phyloP scores from a whole-genome alignment of 2,888 invertebrate genomes.

The Lydus trimaculatus region DNA sequence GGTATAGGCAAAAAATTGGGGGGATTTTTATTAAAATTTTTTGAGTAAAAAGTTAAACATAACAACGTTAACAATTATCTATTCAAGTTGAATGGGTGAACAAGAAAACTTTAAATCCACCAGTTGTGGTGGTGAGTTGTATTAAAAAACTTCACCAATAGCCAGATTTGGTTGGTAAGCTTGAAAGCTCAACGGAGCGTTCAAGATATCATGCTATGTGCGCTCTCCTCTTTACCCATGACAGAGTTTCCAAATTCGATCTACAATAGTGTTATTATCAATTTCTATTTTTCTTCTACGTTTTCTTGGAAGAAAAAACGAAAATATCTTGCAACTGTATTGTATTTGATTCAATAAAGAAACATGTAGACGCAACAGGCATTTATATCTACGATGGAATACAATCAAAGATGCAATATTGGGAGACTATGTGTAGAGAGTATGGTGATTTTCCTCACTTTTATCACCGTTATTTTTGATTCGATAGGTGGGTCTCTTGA shows the following conservation, averaged over 20 bases:
- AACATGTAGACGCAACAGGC: constrained; percentile 30
- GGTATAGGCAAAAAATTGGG: background rate
- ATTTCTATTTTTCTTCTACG: constrained; percentile 14
- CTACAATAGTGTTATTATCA: constrained; percentile 17
- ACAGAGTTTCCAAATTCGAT: constrained; percentile 39
- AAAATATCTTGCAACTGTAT: constrained; percentile 15
- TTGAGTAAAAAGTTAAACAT: background rate
- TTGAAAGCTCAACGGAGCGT: constrained; percentile 38
- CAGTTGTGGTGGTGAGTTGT: background rate
- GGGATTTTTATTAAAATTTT: background rate
- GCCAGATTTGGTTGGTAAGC: constrained; percentile 35
- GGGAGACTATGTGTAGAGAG: no score
- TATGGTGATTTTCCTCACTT: no score
- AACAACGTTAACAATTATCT: background rate
- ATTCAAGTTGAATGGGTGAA: background rate
- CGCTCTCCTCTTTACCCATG: constrained; percentile 34
- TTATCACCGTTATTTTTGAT: no score
- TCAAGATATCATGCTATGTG: constrained; percentile 41
- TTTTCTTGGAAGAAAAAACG: constrained; percentile 16
- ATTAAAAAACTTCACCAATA: constrained; percentile 16
- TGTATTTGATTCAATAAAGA: constrained; percentile 26
- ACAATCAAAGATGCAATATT: no score
- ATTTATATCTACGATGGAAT: no score
- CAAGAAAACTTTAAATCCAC: constrained; percentile 2
- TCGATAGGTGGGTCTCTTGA: constrained; percentile 17